Percentiles rank a stretch among this genome's conserved stretches.
Conservation (phyloP, 2,888 invertebrate species). For the Tinea trinotella region DNA sequence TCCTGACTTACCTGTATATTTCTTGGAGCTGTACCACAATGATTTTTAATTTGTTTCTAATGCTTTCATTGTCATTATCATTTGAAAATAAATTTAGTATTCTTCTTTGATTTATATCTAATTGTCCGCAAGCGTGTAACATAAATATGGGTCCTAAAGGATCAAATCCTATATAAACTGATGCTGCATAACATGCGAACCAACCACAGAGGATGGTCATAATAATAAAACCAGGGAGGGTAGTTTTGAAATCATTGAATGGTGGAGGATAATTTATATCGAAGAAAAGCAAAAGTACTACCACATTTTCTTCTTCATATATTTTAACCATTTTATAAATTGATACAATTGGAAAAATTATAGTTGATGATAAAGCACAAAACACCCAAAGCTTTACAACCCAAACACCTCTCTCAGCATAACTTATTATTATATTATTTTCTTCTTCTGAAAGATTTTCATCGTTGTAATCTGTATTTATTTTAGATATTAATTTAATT, state of each 20-base stretch:
- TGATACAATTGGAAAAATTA: background rate
- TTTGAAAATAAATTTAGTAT: constrained; percentile 33
- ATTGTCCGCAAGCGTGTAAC: constrained; percentile 46
- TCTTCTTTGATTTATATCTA: constrained; percentile 38
- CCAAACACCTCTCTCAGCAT: constrained; percentile 32
- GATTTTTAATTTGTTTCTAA: constrained; percentile 27
- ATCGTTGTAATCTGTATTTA: constrained; percentile 39
- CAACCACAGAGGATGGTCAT: constrained; percentile 28
- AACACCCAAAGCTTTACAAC: constrained; percentile 39
- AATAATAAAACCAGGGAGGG: constrained; percentile 26
- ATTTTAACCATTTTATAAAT: background rate
- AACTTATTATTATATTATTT: constrained; percentile 31
- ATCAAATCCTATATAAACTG: constrained; percentile 46
- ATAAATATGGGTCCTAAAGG: constrained; percentile 50
- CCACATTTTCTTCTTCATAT: background rate
- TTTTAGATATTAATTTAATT: constrained; percentile 29
- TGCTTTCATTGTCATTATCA: constrained; percentile 23
- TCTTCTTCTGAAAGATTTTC: constrained; percentile 32
- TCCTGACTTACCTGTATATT: background rate
- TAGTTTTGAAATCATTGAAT: constrained; percentile 29
- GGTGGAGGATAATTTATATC: background rate
- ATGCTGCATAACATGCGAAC: constrained; percentile 33
- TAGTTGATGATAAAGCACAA: constrained; percentile 27
- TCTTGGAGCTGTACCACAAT: background rate
- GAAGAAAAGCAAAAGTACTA: background rate